phyloP scores from a whole-genome alignment of 2,888 invertebrate species.

The Chesias legatella region DNA sequence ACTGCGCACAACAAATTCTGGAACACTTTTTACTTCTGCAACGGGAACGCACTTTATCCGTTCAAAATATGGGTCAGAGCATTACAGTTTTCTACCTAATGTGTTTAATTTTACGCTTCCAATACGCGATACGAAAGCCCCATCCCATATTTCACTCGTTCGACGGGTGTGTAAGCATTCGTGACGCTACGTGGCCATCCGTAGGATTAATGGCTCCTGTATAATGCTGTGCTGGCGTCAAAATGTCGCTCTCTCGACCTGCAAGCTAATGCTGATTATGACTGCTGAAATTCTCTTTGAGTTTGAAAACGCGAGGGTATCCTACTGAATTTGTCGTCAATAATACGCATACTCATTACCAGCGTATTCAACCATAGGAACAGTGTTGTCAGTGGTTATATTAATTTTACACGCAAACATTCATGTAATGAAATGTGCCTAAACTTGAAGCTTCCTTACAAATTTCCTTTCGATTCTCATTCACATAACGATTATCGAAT shows the following conservation, averaged over 20 bases:
- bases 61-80: not conserved
- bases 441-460: too few relatives aligned
- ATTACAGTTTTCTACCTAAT: constrained; percentile 17
- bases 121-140: constrained; percentile 28
- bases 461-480: too few relatives aligned
- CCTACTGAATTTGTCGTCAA: too few relatives aligned
- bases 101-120: constrained; percentile 29
- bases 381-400: too few relatives aligned
- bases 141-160: constrained; percentile 53
- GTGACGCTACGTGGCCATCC: constrained; percentile 56
- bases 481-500: too few relatives aligned
- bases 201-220: constrained; percentile 57
- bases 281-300: constrained; percentile 13
- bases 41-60: not conserved
- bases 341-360: too few relatives aligned
- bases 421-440: too few relatives aligned
- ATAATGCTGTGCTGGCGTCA: constrained; percentile 58
- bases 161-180: constrained; percentile 61
- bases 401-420: too few relatives aligned
- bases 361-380: too few relatives aligned
- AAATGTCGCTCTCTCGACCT: constrained; percentile 44
- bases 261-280: constrained; percentile 26
- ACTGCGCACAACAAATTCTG: too few relatives aligned
- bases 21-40: too few relatives aligned
- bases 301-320: too few relatives aligned